These are phyloP conservation scores for Sinocyclocheilus maitianheensis DNA, from an alignment of 2,113 vertebrate species.

Conservation along the genomic window DNA sequence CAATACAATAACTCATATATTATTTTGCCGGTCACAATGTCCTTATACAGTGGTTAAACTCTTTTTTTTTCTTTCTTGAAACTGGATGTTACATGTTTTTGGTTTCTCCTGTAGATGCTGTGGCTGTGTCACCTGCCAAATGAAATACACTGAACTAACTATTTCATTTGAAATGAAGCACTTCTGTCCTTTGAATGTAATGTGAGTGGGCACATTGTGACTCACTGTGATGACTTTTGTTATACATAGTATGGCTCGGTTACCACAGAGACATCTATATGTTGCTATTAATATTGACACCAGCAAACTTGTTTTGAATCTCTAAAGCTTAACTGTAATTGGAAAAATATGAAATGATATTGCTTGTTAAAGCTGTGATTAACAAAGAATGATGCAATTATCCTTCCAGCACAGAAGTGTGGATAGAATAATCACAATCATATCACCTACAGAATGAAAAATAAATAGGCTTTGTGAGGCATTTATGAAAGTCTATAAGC, in stretches of 20 bases:
- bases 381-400: background rate
- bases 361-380: conserved; percentile 12
- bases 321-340: background rate
- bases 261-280: conserved; percentile 21
- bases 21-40: background rate
- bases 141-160: background rate
- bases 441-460: background rate
- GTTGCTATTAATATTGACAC: conserved; percentile 28
- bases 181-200: background rate
- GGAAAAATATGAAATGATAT: background rate
- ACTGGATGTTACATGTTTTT: background rate
- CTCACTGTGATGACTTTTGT: conserved; percentile 2
- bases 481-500: background rate
- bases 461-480: background rate
- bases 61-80: too few species aligned
- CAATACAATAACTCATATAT: too few species aligned
- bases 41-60: background rate
- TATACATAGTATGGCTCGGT: conserved; percentile 10
- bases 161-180: background rate
- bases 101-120: background rate
- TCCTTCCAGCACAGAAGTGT: background rate
- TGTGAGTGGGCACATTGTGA: conserved; percentile 12
- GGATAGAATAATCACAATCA: background rate
- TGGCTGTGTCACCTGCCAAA: background rate
- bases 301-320: background rate